Evolutionary conservation across 2,797 vertebrate species (phyloP).

Genomic region (Gobionotothen gibberifrons): DNA sequence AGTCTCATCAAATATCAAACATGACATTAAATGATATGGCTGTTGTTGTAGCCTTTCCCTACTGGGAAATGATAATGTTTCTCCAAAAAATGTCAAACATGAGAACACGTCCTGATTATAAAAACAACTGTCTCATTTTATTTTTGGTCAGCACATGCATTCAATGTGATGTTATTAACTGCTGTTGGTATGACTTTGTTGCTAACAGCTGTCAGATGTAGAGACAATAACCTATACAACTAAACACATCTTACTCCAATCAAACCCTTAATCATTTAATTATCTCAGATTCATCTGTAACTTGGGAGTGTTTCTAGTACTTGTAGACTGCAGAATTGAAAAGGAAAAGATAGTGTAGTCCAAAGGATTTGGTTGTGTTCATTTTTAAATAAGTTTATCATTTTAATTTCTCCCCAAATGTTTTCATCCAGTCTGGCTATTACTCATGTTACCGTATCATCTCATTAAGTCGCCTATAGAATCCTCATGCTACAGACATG

Average conservation of each 20-base stretch:
- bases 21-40: not conserved
- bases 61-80: not conserved
- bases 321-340: not conserved
- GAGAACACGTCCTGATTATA: slow-evolving; percentile 19
- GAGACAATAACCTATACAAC: not conserved
- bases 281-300: not conserved
- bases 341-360: not conserved
- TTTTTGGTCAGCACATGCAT: slow-evolving; percentile 18
- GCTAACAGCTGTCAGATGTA: not conserved
- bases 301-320: not conserved
- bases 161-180: not conserved
- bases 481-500: not conserved
- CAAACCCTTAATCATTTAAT: not conserved
- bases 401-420: not conserved
- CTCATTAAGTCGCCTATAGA: not conserved
- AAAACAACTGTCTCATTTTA: slow-evolving; percentile 18
- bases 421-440: not conserved
- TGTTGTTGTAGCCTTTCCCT: slow-evolving; percentile 5
- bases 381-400: slow-evolving; percentile 4
- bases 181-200: not conserved
- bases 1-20: slow-evolving; percentile 15
- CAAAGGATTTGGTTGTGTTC: not conserved
- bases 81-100: slow-evolving; percentile 20
- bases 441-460: not conserved
- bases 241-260: not conserved